Evolutionary conservation across 2,113 vertebrate species (phyloP).

Genomic region (Colaptes auratus): DNA sequence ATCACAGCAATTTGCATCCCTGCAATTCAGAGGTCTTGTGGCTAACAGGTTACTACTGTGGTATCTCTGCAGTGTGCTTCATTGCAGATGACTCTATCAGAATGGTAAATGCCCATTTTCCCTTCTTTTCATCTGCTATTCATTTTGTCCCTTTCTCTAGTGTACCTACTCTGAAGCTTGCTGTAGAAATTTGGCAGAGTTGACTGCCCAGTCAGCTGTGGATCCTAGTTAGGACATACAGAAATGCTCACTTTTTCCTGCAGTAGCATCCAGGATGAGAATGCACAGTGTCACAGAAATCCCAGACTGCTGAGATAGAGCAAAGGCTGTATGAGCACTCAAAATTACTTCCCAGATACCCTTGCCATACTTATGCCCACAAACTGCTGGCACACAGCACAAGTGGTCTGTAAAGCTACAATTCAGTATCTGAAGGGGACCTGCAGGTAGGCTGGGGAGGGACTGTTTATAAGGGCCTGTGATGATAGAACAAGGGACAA

Average conservation of each 20-base stretch:
- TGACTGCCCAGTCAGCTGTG: neutral
- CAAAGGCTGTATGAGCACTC: neutral
- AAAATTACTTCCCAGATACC: neutral
- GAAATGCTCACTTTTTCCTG: neutral
- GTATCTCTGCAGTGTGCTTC: neutral
- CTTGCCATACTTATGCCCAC: neutral
- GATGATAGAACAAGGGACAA: no score
- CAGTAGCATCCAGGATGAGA: neutral
- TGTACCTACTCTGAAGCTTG: neutral
- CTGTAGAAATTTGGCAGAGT: neutral
- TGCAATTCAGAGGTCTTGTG: neutral
- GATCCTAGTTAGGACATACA: neutral
- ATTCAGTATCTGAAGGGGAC: no score
- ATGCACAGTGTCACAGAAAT: neutral
- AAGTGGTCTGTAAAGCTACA: neutral
- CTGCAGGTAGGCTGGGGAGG: no score
- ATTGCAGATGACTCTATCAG: neutral
- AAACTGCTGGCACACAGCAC: neutral
- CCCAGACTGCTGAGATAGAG: neutral
- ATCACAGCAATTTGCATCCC: neutral
- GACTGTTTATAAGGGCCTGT: no score
- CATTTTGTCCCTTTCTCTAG: neutral
- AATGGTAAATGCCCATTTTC: accelerated
- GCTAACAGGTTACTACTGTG: neutral
- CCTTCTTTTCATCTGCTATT: neutral